phyloP scores from a whole-genome alignment of 2,113 vertebrate species.

The Dicentrarchus labrax region DNA sequence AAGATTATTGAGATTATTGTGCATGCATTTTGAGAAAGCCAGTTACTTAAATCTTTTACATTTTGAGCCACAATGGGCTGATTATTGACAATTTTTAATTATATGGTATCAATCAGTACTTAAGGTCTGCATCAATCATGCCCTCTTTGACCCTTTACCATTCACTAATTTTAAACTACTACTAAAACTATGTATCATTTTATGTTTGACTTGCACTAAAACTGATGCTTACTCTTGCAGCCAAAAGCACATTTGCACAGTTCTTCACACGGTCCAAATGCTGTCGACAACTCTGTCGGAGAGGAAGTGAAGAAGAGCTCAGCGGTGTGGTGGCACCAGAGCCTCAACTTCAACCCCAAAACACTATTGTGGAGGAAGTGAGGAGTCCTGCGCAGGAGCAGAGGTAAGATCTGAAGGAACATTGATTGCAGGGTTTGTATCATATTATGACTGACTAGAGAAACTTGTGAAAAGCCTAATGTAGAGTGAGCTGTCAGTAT shows the following conservation, averaged over 20 bases:
- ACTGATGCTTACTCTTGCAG: not conserved
- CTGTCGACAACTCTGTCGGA: slow-evolving; percentile 47
- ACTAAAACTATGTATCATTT: too few relatives aligned
- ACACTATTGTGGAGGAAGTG: not conserved
- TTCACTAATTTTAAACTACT: not conserved
- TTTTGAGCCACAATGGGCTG: too few relatives aligned
- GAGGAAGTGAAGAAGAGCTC: not conserved
- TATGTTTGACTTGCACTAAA: not conserved
- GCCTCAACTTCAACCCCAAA: not conserved
- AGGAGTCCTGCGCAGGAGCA: rapidly evolving
- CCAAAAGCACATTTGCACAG: not conserved
- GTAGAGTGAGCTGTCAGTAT: too few relatives aligned
- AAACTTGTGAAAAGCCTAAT: too few relatives aligned
- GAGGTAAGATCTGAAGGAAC: slow-evolving; percentile 8
- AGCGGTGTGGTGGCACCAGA: not conserved
- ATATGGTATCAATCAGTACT: too few relatives aligned
- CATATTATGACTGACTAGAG: too few relatives aligned
- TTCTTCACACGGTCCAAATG: slow-evolving; percentile 31
- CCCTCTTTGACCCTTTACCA: not conserved
- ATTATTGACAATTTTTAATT: too few relatives aligned
- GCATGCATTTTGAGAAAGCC: too few relatives aligned
- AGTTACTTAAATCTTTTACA: too few relatives aligned
- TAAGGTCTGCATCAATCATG: too few relatives aligned
- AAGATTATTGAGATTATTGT: too few relatives aligned
- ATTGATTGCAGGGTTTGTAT: not conserved